Evolutionary conservation across 2,888 invertebrate species (phyloP), one percentile per base, ranked within the genome.

Genomic region (Lymantria dispar): DNA sequence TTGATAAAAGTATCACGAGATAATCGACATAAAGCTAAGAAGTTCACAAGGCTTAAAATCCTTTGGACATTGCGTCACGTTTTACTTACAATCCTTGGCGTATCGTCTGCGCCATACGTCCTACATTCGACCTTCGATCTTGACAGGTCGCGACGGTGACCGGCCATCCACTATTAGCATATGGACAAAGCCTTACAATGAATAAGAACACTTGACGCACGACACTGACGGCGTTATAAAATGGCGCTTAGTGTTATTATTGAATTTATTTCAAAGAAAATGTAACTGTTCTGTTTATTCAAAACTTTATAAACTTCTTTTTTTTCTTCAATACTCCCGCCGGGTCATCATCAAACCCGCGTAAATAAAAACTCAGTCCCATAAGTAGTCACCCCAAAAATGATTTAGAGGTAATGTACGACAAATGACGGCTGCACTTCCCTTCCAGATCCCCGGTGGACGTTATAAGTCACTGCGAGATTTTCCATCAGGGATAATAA

Each of bases 111-210:
- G 64, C 57, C 55, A 71, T 68, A 55, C 80, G 85, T 85, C 86
- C 87, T 86, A 86, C 85, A 85, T 74, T 76, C 81, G 85, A 87
- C 87, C 87, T 87, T 85, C 81, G 80, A 68, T 80, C 83, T 78
- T 74, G 74, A 62, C 67, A 81, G 87, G 85, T 86, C 86, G 81
- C 80, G 56, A 58, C 78, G 78, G 79, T 84, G 86, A 85, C 87
- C 87, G 83, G 79, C 84, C 80, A 78, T 76, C 68, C 70, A 66
- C 62, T 70, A 87, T 88, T 86, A 82, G 79, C 87, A 88, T 87
- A 82, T 70, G 77, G 82, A 89, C 88, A 88, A 88, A 88, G 88
- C 85, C 78, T 80, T 72, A 70, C 78, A 75, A 74, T 81, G 81
- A 83, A 81, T 81, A 85, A 82, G 83, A 83, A 78, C 76, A 78